Percentiles rank a stretch among this genome's conserved stretches.
These are phyloP conservation scores for Yponomeuta cagnagella DNA, from an alignment of 2,888 invertebrate genomes.

Conservation along the genomic window DNA sequence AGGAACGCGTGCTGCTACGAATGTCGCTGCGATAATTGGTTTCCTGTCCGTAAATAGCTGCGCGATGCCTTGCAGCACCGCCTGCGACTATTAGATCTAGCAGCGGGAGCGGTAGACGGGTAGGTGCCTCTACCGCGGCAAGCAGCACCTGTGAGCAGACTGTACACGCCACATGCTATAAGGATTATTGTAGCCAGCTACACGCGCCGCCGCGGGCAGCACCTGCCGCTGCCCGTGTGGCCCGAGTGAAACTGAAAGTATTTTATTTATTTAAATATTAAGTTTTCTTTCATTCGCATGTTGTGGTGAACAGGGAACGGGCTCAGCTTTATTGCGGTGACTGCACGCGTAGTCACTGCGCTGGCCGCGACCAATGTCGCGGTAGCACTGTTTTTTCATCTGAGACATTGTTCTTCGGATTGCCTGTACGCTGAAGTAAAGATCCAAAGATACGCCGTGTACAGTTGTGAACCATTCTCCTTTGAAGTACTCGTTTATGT, in stretches of 20 bases:
- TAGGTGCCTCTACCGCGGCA: no score
- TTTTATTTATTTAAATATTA: no score
- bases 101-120: constrained; percentile 77
- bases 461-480: no score
- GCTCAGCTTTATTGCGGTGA: no score
- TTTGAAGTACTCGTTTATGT: no score
- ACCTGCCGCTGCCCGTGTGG: constrained; percentile 1
- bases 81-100: constrained; percentile 15
- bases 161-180: no score
- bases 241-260: neutral
- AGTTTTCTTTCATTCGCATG: no score
- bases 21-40: constrained; percentile 82
- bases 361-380: neutral
- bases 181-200: neutral
- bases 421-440: no score
- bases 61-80: constrained; percentile 79
- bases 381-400: neutral
- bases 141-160: no score
- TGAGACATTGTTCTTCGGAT: no score
- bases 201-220: neutral
- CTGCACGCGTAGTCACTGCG: neutral
- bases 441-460: no score
- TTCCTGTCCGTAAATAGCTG: constrained; percentile 74
- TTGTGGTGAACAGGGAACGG: no score
- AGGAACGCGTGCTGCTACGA: constrained; percentile 86